phyloP scores from a whole-genome alignment of 1,140 invertebrate genomes.

The Euborellia annulipes region DNA sequence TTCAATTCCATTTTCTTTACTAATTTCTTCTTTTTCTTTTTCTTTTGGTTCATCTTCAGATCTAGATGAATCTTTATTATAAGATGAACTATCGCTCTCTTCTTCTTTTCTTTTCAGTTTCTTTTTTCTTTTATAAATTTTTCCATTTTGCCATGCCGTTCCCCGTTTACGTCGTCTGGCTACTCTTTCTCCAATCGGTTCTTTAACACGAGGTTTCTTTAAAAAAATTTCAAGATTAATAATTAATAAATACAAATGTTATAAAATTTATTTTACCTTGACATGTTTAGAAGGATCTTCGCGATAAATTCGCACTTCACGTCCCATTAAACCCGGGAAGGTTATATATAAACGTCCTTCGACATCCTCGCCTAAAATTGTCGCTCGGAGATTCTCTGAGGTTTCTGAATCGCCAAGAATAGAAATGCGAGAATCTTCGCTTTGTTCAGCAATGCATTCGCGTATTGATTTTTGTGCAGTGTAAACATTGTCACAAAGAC shows the following conservation, averaged over 20 bases:
- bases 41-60: slow-evolving; percentile 23
- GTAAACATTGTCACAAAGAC: slow-evolving; percentile 39
- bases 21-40: slow-evolving; percentile 7
- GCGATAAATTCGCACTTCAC: slow-evolving; percentile 37
- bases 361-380: slow-evolving; percentile 34
- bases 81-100: slow-evolving; percentile 1
- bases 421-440: slow-evolving; percentile 27
- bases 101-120: slow-evolving; percentile 7
- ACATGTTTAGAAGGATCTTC: slow-evolving; percentile 19
- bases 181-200: neutral
- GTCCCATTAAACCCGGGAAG: slow-evolving; percentile 40
- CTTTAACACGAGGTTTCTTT: slow-evolving; percentile 11
- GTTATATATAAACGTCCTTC: slow-evolving; percentile 38
- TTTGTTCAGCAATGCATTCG: slow-evolving; percentile 15
- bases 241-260: neutral
- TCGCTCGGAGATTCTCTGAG: slow-evolving; percentile 21
- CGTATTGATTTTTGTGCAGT: slow-evolving; percentile 23
- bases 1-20: neutral
- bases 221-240: slow-evolving; percentile 1
- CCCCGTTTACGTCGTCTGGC: slow-evolving; percentile 16
- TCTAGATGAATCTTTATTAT: too few relatives aligned
- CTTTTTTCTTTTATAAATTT: slow-evolving; percentile 12
- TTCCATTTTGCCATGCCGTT: slow-evolving; percentile 21
- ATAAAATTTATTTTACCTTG: slow-evolving; percentile 23
- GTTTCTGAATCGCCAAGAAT: slow-evolving; percentile 23